Evolutionary conservation across 2,113 vertebrate genomes (phyloP).

Genomic region (Cryptomyrus ogoouensis): DNA sequence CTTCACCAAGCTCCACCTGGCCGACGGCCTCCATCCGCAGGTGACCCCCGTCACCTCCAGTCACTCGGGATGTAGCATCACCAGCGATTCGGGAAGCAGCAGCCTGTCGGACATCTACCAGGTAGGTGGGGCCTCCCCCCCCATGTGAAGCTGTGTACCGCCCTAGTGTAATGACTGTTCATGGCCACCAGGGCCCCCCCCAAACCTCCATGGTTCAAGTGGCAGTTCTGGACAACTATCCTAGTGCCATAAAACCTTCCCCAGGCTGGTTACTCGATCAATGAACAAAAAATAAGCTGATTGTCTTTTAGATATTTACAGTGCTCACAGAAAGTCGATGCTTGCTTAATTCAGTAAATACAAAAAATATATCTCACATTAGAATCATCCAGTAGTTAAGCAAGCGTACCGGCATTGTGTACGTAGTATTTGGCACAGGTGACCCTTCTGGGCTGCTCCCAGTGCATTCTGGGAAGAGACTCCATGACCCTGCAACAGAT

Average conservation of each 20-base stretch:
- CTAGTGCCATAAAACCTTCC: neutral
- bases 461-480: neutral
- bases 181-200: neutral
- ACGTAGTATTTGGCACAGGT: neutral
- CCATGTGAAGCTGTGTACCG: too few species aligned
- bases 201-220: neutral
- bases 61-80: slow-evolving; percentile 99
- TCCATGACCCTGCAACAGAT: neutral
- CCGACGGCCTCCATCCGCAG: slow-evolving; percentile 97
- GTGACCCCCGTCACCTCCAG: slow-evolving; percentile 97
- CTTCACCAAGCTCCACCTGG: slow-evolving; percentile 96
- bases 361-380: neutral
- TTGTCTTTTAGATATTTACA: neutral
- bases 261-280: neutral
- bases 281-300: neutral
- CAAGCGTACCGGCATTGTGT: neutral
- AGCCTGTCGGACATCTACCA: slow-evolving; percentile 99
- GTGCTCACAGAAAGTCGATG: neutral
- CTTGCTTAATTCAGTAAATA: neutral
- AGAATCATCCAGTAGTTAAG: neutral
- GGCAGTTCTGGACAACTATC: neutral
- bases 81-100: slow-evolving; percentile 98
- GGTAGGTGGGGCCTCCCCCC: slow-evolving; percentile 61
- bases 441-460: neutral
- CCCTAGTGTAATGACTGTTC: neutral